Evolutionary conservation across 2,113 vertebrate genomes (phyloP).

Genomic region (Tachysurus fulvidraco): DNA sequence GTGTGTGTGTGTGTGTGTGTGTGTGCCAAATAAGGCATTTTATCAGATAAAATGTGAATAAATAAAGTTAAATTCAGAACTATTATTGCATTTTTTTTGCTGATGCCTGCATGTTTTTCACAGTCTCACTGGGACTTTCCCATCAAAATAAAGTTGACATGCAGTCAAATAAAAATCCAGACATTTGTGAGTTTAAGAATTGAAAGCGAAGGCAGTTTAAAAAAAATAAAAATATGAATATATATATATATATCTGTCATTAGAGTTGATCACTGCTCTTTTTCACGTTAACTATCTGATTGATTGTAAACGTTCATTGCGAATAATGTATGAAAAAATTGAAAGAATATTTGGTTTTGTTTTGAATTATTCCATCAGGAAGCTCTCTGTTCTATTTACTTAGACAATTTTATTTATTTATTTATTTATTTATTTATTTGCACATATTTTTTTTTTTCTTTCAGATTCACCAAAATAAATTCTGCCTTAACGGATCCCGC

Average conservation of each 20-base stretch:
- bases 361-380: background rate
- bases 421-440: background rate
- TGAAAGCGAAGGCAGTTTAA: background rate
- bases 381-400: background rate
- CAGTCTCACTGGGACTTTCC: slow-evolving; percentile 2
- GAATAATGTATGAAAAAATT: background rate
- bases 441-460: background rate
- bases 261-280: background rate
- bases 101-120: background rate
- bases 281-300: background rate
- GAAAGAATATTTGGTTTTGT: background rate
- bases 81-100: background rate
- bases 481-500: too few species aligned
- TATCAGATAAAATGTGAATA: background rate
- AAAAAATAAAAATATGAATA: too few species aligned
- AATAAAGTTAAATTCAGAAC: background rate
- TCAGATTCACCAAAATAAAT: background rate
- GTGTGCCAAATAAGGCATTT: background rate
- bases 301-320: background rate
- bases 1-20: too few species aligned
- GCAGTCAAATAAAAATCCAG: slow-evolving; percentile 27
- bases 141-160: background rate
- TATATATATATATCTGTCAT: background rate
- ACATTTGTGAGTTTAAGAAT: background rate
- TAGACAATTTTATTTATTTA: background rate